phyloP scores from a whole-genome alignment of 2,113 vertebrate species.

The Taxidea taxus region DNA sequence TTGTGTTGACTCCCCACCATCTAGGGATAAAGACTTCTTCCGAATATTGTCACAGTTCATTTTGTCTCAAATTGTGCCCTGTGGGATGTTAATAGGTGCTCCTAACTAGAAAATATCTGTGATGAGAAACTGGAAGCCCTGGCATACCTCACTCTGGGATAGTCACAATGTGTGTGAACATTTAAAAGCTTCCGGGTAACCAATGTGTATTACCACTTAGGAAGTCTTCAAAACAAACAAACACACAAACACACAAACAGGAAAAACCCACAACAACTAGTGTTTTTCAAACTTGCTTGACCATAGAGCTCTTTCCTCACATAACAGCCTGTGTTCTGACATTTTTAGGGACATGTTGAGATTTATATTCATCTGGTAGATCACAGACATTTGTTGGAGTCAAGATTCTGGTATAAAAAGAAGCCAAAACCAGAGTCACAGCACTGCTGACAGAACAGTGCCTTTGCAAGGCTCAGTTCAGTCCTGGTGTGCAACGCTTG shows the following conservation, averaged over 20 bases:
- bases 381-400: slow-evolving; percentile 5
- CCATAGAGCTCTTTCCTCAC: neutral
- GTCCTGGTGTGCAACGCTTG: neutral
- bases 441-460: neutral
- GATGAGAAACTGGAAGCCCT: neutral
- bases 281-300: slow-evolving; percentile 6
- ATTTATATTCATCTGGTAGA: neutral
- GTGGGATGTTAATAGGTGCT: neutral
- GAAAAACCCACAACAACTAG: neutral
- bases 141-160: neutral
- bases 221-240: neutral
- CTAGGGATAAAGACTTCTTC: neutral
- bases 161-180: neutral
- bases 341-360: neutral
- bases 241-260: too few species aligned
- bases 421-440: neutral
- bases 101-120: neutral
- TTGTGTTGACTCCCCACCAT: neutral
- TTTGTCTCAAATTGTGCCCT: neutral
- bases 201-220: neutral
- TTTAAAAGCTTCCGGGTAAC: neutral
- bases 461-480: neutral
- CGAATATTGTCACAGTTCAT: neutral
- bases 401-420: neutral
- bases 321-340: neutral